Conservation (phyloP, 2,113 vertebrate genomes). For the Grallaria varia region DNA sequence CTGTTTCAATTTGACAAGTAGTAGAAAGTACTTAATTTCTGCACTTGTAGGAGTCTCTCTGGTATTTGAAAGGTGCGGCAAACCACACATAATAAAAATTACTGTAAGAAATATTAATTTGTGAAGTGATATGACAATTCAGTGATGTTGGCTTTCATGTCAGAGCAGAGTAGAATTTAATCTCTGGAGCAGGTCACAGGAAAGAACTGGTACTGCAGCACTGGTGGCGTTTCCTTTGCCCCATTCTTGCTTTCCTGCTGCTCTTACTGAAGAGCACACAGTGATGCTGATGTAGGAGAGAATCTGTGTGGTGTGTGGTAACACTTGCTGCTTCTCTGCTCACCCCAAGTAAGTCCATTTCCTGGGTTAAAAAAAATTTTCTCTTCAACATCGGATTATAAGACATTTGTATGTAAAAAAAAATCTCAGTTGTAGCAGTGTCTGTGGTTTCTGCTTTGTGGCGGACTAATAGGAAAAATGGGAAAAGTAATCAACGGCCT, state of each 20-base stretch:
- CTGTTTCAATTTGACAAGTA: background rate
- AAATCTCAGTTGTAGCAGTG: background rate
- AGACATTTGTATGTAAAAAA: background rate
- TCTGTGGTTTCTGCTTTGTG: no score
- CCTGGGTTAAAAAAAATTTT: background rate
- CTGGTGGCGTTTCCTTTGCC: background rate
- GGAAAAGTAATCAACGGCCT: background rate
- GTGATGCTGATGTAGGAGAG: background rate
- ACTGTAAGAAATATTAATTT: no score
- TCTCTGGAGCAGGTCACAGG: background rate
- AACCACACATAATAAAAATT: background rate
- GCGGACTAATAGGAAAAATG: background rate
- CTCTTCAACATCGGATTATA: background rate
- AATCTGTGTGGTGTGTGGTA: background rate
- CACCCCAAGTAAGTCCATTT: accelerated
- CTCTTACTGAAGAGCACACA: background rate
- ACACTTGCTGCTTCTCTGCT: background rate
- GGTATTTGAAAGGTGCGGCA: background rate
- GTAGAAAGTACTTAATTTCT: background rate
- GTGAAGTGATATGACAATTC: no score
- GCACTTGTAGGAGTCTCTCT: no score
- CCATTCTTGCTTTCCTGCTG: background rate
- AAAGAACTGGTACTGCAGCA: background rate
- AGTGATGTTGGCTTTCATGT: background rate
- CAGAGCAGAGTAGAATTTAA: background rate